Conservation (phyloP, 23 tunicate genomes). For the Diplosoma virens region DNA sequence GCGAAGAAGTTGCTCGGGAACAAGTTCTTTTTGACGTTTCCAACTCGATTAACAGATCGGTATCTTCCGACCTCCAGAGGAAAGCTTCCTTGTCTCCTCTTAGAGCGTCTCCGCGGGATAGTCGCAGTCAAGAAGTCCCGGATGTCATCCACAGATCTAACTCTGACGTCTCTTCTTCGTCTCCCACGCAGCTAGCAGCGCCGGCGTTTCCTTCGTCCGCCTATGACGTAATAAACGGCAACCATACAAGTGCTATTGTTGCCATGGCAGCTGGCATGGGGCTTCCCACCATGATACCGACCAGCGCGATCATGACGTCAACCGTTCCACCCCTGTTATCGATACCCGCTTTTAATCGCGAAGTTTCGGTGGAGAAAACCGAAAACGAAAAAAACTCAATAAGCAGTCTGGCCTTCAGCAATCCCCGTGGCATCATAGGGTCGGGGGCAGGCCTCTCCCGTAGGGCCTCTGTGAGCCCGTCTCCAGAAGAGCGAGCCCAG, state of each 20-base stretch:
- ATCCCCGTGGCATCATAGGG: slow-evolving; percentile 41
- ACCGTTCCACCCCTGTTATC: slow-evolving; percentile 34
- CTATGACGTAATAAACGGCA: slow-evolving; percentile 26
- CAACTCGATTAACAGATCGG: neutral
- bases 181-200: neutral
- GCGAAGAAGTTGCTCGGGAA: neutral
- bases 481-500: slow-evolving; percentile 59
- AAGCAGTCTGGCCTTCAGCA: neutral
- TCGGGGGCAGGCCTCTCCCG: slow-evolving; percentile 19
- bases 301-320: slow-evolving; percentile 36
- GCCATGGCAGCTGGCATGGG: slow-evolving; percentile 72
- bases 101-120: slow-evolving; percentile 2
- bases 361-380: neutral
- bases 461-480: neutral
- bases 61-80: slow-evolving; percentile 23
- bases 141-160: slow-evolving; percentile 1
- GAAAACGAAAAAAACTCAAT: neutral
- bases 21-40: slow-evolving; percentile 10
- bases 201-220: slow-evolving; percentile 14
- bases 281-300: slow-evolving; percentile 72
- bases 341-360: neutral
- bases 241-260: slow-evolving; percentile 31
- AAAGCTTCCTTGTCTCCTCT: neutral
- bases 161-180: neutral
- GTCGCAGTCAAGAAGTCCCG: slow-evolving; percentile 2